Evolutionary conservation across 2,888 invertebrate species (phyloP).

Genomic region (Pristionchus arcanus): DNA sequence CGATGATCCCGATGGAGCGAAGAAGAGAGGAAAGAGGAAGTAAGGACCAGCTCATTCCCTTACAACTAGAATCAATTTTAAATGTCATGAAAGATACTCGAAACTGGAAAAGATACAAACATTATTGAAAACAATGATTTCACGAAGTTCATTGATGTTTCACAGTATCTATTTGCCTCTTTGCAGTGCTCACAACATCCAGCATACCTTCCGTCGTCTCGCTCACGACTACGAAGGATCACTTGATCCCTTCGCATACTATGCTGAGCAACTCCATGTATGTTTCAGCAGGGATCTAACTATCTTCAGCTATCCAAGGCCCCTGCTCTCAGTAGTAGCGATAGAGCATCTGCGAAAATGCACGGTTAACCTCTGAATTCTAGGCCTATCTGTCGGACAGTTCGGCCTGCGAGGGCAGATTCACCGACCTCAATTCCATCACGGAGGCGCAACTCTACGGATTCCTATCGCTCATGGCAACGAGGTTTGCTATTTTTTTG

Average conservation of each 20-base stretch:
- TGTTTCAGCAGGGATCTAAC: neutral
- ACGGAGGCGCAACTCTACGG: slow-evolving; percentile 54
- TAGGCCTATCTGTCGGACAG: slow-evolving; percentile 38
- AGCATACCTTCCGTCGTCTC: slow-evolving; percentile 13
- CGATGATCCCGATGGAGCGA: neutral
- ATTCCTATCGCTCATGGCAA: slow-evolving; percentile 44
- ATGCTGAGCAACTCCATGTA: slow-evolving; percentile 53
- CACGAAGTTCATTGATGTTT: too few species aligned
- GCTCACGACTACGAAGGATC: slow-evolving; percentile 29
- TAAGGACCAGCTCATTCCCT: too few species aligned
- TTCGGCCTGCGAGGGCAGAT: slow-evolving; percentile 42
- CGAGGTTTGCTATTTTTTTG: neutral
- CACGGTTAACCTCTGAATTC: neutral
- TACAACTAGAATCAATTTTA: too few species aligned
- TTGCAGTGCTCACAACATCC: neutral
- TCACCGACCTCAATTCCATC: slow-evolving; percentile 54
- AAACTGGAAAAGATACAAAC: too few species aligned
- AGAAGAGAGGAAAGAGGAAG: slow-evolving; percentile 8
- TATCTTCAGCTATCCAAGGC: too few species aligned
- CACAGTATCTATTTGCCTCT: too few species aligned
- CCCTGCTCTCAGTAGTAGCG: neutral
- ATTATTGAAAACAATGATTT: too few species aligned
- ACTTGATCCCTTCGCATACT: slow-evolving; percentile 45
- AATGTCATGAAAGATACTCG: neutral
- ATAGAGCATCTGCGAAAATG: too few species aligned